These are phyloP conservation scores for Cirrhinus mrigala DNA, from an alignment of 2,797 vertebrate species.

Conservation along the genomic window DNA sequence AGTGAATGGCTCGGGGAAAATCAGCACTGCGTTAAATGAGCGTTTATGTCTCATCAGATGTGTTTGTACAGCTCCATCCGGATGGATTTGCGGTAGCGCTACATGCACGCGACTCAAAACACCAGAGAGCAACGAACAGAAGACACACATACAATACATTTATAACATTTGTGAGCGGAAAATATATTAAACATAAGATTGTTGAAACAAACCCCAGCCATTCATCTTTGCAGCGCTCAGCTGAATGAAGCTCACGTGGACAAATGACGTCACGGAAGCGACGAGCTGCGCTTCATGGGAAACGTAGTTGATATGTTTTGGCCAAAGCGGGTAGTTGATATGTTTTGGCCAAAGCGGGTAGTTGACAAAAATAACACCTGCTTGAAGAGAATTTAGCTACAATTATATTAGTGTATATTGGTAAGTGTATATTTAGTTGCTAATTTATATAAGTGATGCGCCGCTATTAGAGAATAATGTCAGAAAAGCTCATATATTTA, in stretches of 20 bases:
- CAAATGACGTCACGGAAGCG: constrained; percentile 60
- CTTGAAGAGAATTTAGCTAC: background rate
- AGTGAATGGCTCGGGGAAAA: background rate
- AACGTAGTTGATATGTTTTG: constrained; percentile 57
- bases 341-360: background rate
- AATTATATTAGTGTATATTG: background rate
- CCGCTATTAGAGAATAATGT: background rate
- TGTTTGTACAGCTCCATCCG: constrained; percentile 35
- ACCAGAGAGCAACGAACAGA: background rate
- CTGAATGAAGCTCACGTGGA: constrained; percentile 67
- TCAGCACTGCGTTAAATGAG: constrained; percentile 41
- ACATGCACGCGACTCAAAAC: constrained; percentile 10
- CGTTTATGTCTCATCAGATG: constrained; percentile 26
- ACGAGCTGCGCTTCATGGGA: constrained; percentile 58
- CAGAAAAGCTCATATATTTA: background rate
- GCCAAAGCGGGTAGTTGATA: no score
- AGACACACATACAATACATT: background rate
- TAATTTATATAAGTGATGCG: background rate
- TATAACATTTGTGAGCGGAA: background rate
- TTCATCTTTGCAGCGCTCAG: constrained; percentile 66
- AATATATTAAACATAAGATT: constrained; percentile 23
- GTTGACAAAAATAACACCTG: background rate
- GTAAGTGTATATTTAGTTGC: background rate
- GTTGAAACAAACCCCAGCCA: constrained; percentile 61
- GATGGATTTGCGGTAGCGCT: background rate